These are phyloP conservation scores for Nephrotoma guestfalica DNA, from an alignment of 2,888 invertebrate genomes.

Conservation along the genomic window DNA sequence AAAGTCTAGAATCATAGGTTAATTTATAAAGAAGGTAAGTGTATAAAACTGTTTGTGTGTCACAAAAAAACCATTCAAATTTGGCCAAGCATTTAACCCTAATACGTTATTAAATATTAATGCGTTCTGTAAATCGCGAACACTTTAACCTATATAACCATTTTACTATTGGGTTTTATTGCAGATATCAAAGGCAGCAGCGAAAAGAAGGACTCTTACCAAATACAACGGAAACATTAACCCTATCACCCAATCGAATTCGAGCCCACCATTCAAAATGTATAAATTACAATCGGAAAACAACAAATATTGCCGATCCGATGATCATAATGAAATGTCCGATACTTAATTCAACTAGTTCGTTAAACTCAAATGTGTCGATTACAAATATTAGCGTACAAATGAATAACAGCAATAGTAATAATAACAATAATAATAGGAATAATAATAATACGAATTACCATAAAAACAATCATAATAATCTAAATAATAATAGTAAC, in stretches of 20 bases:
- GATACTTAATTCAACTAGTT: conserved; percentile 25
- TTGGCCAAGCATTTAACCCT: background rate
- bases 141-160: no score
- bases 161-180: background rate
- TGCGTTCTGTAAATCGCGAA: background rate
- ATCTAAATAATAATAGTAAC: background rate
- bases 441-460: background rate
- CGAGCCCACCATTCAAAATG: conserved; percentile 33
- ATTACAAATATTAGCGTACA: conserved; percentile 8
- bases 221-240: conserved; percentile 28
- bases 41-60: background rate
- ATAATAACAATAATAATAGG: conserved; percentile 10
- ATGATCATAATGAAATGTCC: conserved; percentile 29
- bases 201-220: conserved; percentile 31
- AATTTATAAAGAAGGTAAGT: background rate
- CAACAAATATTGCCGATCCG: conserved; percentile 31
- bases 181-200: conserved; percentile 30
- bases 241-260: conserved; percentile 32
- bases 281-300: conserved; percentile 26
- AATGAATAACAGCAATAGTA: conserved; percentile 9
- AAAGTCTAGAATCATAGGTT: background rate
- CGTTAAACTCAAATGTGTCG: conserved; percentile 1
- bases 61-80: background rate
- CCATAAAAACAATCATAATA: background rate
- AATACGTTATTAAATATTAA: background rate